phyloP scores from a whole-genome alignment of 37 sponge, comb jelly and placozoan genomes.

The Amphimedon queenslandica region DNA sequence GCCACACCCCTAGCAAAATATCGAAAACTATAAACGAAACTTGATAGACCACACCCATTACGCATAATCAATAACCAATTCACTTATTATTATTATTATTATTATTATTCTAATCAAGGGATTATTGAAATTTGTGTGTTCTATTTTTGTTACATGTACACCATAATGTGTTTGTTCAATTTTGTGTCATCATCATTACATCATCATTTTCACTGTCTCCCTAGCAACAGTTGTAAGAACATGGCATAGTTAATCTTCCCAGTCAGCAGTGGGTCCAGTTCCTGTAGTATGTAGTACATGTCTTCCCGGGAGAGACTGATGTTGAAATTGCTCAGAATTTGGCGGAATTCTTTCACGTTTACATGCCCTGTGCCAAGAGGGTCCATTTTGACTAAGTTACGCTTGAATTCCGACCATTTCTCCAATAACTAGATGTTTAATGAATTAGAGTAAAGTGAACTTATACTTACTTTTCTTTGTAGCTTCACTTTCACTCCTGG shows the following conservation, averaged over 20 bases:
- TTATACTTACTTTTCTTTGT: not conserved
- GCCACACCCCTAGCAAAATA: too few species aligned
- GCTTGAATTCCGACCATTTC: not conserved
- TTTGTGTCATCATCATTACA: not conserved
- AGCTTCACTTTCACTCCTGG: not conserved
- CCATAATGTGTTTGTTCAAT: not conserved
- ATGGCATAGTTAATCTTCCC: not conserved
- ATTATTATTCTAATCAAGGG: too few species aligned
- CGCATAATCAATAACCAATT: not conserved
- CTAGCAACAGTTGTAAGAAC: not conserved
- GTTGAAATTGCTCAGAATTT: not conserved
- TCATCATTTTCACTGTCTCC: not conserved
- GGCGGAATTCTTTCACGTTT: not conserved
- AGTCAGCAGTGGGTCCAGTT: not conserved
- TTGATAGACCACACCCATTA: not conserved
- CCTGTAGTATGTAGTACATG: not conserved
- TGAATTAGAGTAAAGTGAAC: not conserved
- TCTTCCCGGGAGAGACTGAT: not conserved
- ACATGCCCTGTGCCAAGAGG: not conserved
- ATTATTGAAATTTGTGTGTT: not conserved
- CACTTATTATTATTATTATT: not conserved
- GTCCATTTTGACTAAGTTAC: not conserved
- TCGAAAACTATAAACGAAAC: not conserved
- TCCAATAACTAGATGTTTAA: not conserved
- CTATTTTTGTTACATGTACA: not conserved